Percentiles rank a stretch among this genome's conserved stretches.
Conservation (phyloP, 2,888 invertebrate species). For the Trichacis sp. region DNA sequence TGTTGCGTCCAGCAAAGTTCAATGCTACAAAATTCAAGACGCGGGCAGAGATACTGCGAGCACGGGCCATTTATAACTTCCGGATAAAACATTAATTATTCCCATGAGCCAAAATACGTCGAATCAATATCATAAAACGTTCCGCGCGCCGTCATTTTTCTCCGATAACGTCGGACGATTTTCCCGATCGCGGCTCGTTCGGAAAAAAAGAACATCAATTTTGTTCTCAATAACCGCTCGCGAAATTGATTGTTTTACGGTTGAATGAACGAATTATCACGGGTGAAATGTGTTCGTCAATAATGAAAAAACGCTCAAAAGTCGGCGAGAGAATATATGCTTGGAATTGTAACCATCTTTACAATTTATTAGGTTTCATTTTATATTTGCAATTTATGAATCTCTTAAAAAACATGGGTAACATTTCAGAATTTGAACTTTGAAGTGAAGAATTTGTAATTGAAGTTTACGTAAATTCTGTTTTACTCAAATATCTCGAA, state of each 20-base stretch:
- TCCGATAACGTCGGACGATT: background rate
- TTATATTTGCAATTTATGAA: too few species aligned
- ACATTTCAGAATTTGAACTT: too few species aligned
- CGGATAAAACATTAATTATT: background rate
- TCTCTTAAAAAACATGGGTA: too few species aligned
- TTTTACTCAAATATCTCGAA: too few species aligned
- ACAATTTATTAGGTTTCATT: too few species aligned
- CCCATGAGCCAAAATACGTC: too few species aligned
- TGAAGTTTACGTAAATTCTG: too few species aligned
- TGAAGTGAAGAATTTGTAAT: too few species aligned
- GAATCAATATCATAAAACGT: background rate
- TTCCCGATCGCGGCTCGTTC: background rate
- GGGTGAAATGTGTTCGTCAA: too few species aligned
- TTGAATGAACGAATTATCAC: background rate
- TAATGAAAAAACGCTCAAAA: too few species aligned
- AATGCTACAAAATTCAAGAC: slow-evolving; percentile 4
- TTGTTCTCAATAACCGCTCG: slow-evolving; percentile 21
- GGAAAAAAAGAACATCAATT: slow-evolving; percentile 2
- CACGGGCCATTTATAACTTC: background rate
- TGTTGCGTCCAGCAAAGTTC: background rate
- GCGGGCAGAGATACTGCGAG: background rate
- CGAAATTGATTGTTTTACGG: background rate
- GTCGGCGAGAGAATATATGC: too few species aligned
- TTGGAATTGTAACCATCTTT: too few species aligned
- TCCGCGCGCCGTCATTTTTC: background rate